phyloP scores from a whole-genome alignment of 2,888 invertebrate species.

The Mycalesis mineus region DNA sequence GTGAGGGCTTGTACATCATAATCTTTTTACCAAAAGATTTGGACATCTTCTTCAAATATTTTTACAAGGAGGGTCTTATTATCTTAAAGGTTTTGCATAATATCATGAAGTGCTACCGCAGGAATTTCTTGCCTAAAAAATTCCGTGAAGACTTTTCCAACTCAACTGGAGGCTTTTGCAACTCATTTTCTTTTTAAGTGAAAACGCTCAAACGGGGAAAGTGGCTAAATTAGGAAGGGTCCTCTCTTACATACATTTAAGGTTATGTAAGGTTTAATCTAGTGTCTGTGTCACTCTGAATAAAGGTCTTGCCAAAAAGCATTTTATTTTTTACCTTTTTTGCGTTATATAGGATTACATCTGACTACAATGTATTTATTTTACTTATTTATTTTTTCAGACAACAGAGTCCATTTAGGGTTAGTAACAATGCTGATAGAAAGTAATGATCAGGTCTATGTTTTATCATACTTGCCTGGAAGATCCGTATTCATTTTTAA shows the following conservation, averaged over 20 bases:
- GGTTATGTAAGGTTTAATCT: neutral
- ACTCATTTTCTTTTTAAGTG: neutral
- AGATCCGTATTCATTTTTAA: too few species aligned
- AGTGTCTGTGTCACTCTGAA: neutral
- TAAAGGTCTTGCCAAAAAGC: neutral
- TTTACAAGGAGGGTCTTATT: constrained; percentile 14
- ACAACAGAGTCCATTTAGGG: too few species aligned
- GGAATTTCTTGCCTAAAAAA: constrained; percentile 1
- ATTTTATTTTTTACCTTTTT: too few species aligned
- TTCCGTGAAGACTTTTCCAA: neutral
- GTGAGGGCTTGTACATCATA: neutral
- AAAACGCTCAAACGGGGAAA: neutral
- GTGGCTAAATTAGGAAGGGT: neutral
- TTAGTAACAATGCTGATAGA: too few species aligned
- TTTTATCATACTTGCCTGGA: too few species aligned
- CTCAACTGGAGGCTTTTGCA: neutral
- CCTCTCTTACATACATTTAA: neutral
- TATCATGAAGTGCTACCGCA: constrained; percentile 1
- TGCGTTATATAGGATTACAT: too few species aligned
- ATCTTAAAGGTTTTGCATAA: constrained; percentile 13
- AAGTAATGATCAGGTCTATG: too few species aligned
- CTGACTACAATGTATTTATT: too few species aligned
- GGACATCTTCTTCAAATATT: constrained; percentile 12
- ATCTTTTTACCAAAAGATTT: neutral
- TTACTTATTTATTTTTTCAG: too few species aligned